Percentiles rank a stretch among this genome's conserved stretches.
Conservation (phyloP, 30 jellyfish, hydroid and myxozoan species). For the Nemopilema nomurai region DNA sequence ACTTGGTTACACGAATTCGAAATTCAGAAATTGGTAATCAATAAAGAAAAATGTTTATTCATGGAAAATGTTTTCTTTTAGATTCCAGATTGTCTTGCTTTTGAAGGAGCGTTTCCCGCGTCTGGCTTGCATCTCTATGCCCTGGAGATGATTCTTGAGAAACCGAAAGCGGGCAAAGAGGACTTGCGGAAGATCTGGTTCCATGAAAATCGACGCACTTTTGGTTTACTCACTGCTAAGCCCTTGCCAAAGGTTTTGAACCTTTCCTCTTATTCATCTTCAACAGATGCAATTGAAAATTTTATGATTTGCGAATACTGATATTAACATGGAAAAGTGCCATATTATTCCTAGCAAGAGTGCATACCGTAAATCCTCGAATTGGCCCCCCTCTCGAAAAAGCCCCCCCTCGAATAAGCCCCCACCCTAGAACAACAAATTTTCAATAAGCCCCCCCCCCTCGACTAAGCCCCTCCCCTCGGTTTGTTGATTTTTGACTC, state of each 20-base stretch:
- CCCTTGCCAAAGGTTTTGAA: conserved; percentile 56
- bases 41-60: too few species aligned
- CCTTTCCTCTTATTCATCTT: not conserved
- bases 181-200: conserved; percentile 49
- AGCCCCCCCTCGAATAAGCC: too few species aligned
- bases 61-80: not conserved
- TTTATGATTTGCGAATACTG: not conserved
- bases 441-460: too few species aligned
- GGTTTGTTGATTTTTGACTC: too few species aligned
- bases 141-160: conserved; percentile 24
- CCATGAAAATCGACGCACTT: conserved; percentile 21
- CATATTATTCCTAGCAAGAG: too few species aligned
- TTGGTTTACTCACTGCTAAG: conserved; percentile 62
- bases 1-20: too few species aligned
- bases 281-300: not conserved
- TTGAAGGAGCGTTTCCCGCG: conserved; percentile 23
- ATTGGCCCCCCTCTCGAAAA: too few species aligned
- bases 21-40: too few species aligned
- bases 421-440: too few species aligned
- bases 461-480: too few species aligned
- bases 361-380: too few species aligned
- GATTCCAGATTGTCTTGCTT: conserved; percentile 48
- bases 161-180: conserved; percentile 24
- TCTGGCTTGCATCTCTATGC: conserved; percentile 52
- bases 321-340: too few species aligned